Base-by-base conservation (phyloP, 1,140 invertebrate species). In the Oryctes rhinoceros region DNA sequence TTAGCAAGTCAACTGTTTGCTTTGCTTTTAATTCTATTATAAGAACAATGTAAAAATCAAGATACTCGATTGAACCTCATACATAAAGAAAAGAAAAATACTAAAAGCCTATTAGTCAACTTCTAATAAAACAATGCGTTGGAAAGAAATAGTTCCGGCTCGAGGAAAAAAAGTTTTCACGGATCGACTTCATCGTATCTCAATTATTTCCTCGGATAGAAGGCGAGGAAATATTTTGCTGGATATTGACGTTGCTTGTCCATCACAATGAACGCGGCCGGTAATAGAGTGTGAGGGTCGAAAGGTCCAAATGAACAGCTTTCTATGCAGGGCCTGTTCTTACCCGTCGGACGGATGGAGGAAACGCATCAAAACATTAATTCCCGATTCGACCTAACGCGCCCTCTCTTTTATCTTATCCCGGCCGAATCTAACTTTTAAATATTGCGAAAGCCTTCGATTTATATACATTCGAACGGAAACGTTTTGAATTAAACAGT, bases 351-450 rank as follows among this genome's bases (percentile, higher is more conserved):
- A n/a, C 4, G 44, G 35, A 76, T 30, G 74, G 74, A 44, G 37
- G 74, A 48, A 67, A 67, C 44, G 74, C 74, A 76, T 76, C 74
- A 76, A 76, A 76, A 76, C 74, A 76, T 76, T 76, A 76, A 76
- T 76, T 76, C 74, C 20, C 35, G 74, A 76, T 76, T 76, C 74
- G 44, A 48, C 35, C 74, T 18, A 48, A 76, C 74, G 74, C 74
- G 74, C 74, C n/a, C 37, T 48, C 37, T 44, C 74, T 48, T 76
- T 76, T 76, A 76, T 76, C 74, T 76, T 48, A 39, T 44, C 74
- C 74, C 15, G 35, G 74, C 4, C 35, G 74, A 67, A 67, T 67
- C 65, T 67, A 67, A 67, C 65, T 67, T 67, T 67, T 67, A 67
- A 67, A 67, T 67, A 67, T 67, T 35, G 65, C 65, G 18, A 24